Percentiles rank a stretch among this genome's conserved stretches.
Conservation (phyloP, 1,140 invertebrate genomes). For the Rhagoletis zephyria region DNA sequence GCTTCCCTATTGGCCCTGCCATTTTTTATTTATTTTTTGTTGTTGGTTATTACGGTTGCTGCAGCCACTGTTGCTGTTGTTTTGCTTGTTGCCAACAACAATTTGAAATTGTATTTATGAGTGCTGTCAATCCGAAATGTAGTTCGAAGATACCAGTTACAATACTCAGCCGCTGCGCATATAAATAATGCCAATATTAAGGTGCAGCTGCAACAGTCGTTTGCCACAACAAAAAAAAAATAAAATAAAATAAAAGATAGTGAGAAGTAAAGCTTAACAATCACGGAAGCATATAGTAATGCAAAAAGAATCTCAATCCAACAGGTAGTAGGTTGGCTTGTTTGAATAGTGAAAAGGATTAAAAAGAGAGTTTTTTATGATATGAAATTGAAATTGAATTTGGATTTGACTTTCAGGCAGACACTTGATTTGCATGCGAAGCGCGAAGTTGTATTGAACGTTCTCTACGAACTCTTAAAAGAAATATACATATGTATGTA, state of each 20-base stretch:
- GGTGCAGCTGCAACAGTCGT: conserved; percentile 27
- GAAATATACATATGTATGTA: too few relatives aligned
- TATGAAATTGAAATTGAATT: conserved; percentile 22
- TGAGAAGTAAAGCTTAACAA: not conserved
- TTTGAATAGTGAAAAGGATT: not conserved
- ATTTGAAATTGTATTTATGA: conserved; percentile 42
- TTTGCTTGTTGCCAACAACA: not conserved
- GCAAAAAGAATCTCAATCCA: not conserved
- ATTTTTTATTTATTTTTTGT: conserved; percentile 21
- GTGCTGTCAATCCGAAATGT: conserved; percentile 50
- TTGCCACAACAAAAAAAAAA: not conserved
- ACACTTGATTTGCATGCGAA: conserved; percentile 8
- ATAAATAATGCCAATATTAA: conserved; percentile 38
- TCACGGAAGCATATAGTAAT: not conserved
- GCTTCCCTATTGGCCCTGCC: conserved; percentile 24
- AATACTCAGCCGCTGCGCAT: conserved; percentile 16
- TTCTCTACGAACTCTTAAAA: too few relatives aligned
- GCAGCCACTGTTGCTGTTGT: not conserved
- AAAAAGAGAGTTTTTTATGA: not conserved
- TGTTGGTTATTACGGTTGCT: conserved; percentile 17
- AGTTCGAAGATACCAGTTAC: conserved; percentile 46
- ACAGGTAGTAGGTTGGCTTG: not conserved
- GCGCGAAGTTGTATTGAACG: not conserved
- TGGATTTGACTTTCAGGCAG: not conserved
- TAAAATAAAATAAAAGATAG: not conserved